Evolutionary conservation across 2,113 vertebrate species (phyloP).

Genomic region (Megaleporinus macrocephalus): DNA sequence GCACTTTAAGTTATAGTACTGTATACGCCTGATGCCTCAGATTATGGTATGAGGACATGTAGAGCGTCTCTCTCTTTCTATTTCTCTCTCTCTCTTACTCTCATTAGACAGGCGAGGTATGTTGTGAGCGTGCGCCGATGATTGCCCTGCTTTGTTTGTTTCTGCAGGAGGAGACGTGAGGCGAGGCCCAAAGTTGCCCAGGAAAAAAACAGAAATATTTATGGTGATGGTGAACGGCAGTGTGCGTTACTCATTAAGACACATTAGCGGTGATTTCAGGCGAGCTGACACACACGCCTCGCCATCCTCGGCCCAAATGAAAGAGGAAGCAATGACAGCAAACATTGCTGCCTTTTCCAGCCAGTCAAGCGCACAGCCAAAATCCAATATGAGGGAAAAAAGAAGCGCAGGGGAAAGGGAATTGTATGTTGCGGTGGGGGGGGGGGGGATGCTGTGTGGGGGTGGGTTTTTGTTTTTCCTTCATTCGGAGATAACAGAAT

Average conservation of each 20-base stretch:
- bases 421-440: constrained; percentile 11
- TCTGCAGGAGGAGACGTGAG: constrained; percentile 36
- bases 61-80: constrained; percentile 4
- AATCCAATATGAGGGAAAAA: constrained; percentile 64
- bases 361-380: constrained; percentile 50
- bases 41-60: constrained; percentile 33
- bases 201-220: constrained; percentile 54
- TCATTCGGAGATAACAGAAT: constrained; percentile 81
- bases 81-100: constrained; percentile 23
- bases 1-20: neutral
- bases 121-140: constrained; percentile 13
- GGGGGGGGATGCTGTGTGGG: neutral
- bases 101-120: constrained; percentile 48
- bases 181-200: constrained; percentile 46
- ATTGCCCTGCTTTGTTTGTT: constrained; percentile 50
- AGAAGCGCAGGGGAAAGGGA: constrained; percentile 60
- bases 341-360: constrained; percentile 52
- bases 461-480: constrained; percentile 53
- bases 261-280: constrained; percentile 59
- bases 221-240: constrained; percentile 53
- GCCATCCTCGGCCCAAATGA: constrained; percentile 50
- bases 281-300: constrained; percentile 38
- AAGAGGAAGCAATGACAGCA: constrained; percentile 57
- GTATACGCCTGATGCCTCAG: constrained; percentile 21
- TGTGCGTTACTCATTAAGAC: constrained; percentile 61